Evolutionary conservation across 2,888 invertebrate species (phyloP).

Genomic region (Charanyca ferruginea): DNA sequence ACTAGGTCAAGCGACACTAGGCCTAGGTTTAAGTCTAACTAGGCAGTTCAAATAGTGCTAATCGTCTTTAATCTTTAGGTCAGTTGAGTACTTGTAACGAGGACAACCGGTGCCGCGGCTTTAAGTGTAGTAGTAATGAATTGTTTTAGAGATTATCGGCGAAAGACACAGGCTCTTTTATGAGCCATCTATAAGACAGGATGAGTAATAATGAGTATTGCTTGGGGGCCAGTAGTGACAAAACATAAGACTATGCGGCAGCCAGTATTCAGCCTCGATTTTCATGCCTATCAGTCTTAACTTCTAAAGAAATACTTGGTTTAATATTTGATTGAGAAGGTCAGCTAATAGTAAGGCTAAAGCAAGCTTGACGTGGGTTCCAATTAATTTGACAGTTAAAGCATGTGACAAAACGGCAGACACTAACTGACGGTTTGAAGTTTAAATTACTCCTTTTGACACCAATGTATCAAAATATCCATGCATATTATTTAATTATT

Average conservation of each 20-base stretch:
- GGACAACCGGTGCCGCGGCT: constrained; percentile 27
- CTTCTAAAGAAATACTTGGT: constrained; percentile 7
- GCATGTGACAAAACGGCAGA: constrained; percentile 25
- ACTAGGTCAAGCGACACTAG: constrained; percentile 34
- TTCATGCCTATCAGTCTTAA: not conserved
- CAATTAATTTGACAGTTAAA: constrained; percentile 40
- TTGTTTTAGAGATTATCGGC: constrained; percentile 1
- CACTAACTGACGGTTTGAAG: constrained; percentile 28
- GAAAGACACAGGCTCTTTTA: not conserved
- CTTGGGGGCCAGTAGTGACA: not conserved
- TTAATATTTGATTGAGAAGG: constrained; percentile 14
- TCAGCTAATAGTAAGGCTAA: constrained; percentile 17
- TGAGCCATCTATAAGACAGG: not conserved
- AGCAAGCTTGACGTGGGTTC: constrained; percentile 32
- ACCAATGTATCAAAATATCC: too few relatives aligned
- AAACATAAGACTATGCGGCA: not conserved
- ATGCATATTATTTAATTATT: not conserved
- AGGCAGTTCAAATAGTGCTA: constrained; percentile 58
- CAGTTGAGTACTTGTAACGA: constrained; percentile 33
- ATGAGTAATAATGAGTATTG: not conserved
- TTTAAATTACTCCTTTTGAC: constrained; percentile 4
- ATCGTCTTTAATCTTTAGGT: constrained; percentile 55
- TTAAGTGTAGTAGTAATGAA: constrained; percentile 4
- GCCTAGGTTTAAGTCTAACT: constrained; percentile 51
- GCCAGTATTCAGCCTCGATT: not conserved